Base-by-base conservation (phyloP, 1,140 invertebrate species). In the Zaprionus ghesquierei region DNA sequence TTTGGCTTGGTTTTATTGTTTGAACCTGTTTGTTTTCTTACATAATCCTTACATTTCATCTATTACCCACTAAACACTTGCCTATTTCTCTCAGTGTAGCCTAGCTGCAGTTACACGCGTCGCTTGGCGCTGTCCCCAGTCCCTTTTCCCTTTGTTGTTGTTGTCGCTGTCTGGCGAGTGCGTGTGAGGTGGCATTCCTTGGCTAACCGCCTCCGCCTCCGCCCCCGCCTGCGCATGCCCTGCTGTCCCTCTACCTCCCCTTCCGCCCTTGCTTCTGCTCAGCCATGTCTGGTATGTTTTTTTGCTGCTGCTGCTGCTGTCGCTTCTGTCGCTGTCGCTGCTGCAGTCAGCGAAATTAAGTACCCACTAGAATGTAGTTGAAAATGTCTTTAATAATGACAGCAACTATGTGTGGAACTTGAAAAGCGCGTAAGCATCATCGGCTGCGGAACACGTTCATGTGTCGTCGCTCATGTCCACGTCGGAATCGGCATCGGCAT, bases 381-480 rank as follows among this genome's bases (percentile, higher is more conserved):
- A 90, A 87, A 90, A 90, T 90, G 87, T 90, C 82, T 90, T 90
- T 90, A 90, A 90, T 90, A 90, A 90, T 90, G 87, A 90, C 87
- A 90, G 87, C 82, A 90, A 70, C 82, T 90, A 90, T 90, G 89
- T 84, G 89, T 79, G 89, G 82, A 90, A 90, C 82, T 90, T 90
- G 81, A 90, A 89, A 85, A 89, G 85, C 85, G 85, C 85, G 85
- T 89, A 90, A 89, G 85, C 85, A 89, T 85, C 86, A 78, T 75
- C 85, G 69, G 75, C 78, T 68, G 51, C 73, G 61, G 72, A 75
- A 81, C 79, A 84, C 75, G 71, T 79, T 80, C 78, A 77, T 63
- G 75, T 74, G 61, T 66, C 68, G 72, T 75, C 60, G 68, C 64
- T 74, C 71, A 73, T 69, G 65, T 74, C 59, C 54, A 53, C 33